These are phyloP conservation scores for Temnothorax longispinosus DNA, from an alignment of 1,140 invertebrate genomes.

Conservation along the genomic window DNA sequence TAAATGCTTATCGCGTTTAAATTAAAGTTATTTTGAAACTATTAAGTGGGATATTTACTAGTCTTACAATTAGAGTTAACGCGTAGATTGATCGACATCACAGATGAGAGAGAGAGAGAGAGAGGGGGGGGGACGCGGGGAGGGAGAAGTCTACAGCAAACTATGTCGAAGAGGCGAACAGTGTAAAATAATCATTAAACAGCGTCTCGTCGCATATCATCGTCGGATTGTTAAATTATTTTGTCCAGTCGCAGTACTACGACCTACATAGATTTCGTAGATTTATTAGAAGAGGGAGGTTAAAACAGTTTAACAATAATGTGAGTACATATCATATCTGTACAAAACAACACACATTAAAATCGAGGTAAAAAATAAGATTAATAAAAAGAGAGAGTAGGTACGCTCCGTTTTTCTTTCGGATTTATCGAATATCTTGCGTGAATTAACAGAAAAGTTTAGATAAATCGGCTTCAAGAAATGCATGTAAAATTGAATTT, in stretches of 20 bases:
- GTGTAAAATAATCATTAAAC: slow-evolving; percentile 28
- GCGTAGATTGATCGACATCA: too few relatives aligned
- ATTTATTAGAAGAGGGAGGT: slow-evolving; percentile 28
- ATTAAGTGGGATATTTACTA: too few relatives aligned
- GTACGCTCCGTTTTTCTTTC: neutral
- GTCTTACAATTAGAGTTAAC: too few relatives aligned
- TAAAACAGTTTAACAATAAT: slow-evolving; percentile 4
- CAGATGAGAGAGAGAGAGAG: neutral
- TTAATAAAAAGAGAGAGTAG: too few relatives aligned
- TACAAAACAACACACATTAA: too few relatives aligned
- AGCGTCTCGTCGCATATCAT: neutral
- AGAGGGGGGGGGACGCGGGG: neutral
- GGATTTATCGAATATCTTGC: neutral
- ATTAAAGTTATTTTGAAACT: too few relatives aligned
- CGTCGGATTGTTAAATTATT: slow-evolving; percentile 60
- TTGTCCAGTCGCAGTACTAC: slow-evolving; percentile 11
- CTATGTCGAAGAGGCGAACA: slow-evolving; percentile 23
- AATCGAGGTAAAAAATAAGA: neutral
- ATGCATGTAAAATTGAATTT: neutral
- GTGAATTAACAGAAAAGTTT: neutral
- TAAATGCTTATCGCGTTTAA: slow-evolving; percentile 39
- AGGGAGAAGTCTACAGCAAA: slow-evolving; percentile 20
- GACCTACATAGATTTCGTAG: slow-evolving; percentile 39
- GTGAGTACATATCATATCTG: neutral
- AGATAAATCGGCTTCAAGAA: neutral